Percentiles rank a stretch among this genome's conserved stretches.
Conservation (phyloP, 2,888 invertebrate species). For the Spisula solida region DNA sequence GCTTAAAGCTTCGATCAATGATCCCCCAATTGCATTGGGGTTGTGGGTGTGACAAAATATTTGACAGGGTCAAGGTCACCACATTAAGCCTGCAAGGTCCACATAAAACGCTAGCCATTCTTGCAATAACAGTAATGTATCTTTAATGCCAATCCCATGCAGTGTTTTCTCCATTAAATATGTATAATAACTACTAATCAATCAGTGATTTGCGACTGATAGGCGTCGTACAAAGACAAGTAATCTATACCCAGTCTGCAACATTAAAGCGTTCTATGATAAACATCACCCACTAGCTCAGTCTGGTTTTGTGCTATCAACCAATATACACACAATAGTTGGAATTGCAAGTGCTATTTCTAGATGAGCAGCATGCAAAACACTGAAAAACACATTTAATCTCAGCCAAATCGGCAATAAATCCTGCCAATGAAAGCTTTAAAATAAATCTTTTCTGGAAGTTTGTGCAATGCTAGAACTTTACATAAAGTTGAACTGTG, state of each 20-base stretch:
- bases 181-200: neutral
- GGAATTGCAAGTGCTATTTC: neutral
- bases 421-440: neutral
- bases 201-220: conserved; percentile 1
- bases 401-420: neutral
- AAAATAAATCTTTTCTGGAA: neutral
- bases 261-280: conserved; percentile 1
- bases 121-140: neutral
- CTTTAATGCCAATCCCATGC: neutral
- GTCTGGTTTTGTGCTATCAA: neutral
- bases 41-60: too few species aligned
- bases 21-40: too few species aligned
- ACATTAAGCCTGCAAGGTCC: too few species aligned
- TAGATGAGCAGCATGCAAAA: conserved; percentile 17
- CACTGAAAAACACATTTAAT: neutral
- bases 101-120: neutral
- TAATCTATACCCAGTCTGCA: conserved; percentile 1
- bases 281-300: neutral
- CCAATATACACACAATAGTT: neutral
- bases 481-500: too few species aligned
- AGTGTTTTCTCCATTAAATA: neutral
- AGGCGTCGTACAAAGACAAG: neutral
- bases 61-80: too few species aligned
- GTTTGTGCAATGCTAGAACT: too few species aligned
- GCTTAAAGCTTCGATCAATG: too few species aligned